Conservation (phyloP, 2,797 vertebrate genomes). For the Orientallactaga sibirica region DNA sequence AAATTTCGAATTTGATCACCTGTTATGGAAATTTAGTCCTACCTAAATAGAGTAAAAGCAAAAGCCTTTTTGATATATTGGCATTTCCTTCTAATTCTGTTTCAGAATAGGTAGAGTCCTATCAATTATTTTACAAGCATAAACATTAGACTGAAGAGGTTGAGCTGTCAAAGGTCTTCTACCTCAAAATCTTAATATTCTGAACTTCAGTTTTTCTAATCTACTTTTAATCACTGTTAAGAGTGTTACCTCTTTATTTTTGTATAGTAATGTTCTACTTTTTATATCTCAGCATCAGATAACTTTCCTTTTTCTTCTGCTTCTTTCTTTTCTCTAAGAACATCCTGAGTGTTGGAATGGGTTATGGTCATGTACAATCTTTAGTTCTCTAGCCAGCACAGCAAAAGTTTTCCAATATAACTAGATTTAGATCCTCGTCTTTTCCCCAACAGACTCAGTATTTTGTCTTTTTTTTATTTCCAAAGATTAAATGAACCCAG, state of each 20-base stretch:
- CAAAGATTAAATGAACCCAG: not conserved
- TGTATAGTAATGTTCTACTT: not conserved
- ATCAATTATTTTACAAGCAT: not conserved
- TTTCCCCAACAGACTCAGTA: not conserved
- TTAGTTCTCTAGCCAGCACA: not conserved
- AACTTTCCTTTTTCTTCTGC: not conserved
- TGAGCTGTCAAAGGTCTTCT: not conserved
- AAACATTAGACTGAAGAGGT: not conserved
- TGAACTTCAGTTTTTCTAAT: not conserved
- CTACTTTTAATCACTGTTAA: not conserved
- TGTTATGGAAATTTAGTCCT: not conserved
- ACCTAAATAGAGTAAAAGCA: not conserved
- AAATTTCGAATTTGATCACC: slow-evolving; percentile 2
- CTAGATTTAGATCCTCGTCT: not conserved
- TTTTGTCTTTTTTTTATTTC: not conserved
- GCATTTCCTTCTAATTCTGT: not conserved
- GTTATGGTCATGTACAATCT: not conserved
- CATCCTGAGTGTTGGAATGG: not conserved
- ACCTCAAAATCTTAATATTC: not conserved
- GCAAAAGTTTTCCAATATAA: not conserved
- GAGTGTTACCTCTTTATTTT: slow-evolving; percentile 5
- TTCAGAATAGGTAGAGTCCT: not conserved
- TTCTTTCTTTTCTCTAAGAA: not conserved
- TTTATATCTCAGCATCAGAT: not conserved
- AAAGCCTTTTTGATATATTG: not conserved